phyloP scores from a whole-genome alignment of 2,888 invertebrate species.

The Phragmatobia fuliginosa region DNA sequence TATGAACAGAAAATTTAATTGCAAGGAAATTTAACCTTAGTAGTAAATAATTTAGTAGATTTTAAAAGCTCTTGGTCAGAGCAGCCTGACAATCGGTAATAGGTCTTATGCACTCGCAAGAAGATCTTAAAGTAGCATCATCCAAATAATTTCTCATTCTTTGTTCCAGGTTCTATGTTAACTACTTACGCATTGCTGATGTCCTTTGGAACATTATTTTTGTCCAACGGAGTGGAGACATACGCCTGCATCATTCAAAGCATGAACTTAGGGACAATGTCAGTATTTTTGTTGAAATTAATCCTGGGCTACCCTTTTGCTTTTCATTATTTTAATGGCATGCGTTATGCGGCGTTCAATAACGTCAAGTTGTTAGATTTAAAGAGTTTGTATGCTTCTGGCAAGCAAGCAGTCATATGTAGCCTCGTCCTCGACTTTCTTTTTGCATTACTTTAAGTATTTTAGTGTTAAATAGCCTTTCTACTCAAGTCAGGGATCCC shows the following conservation, averaged over 20 bases:
- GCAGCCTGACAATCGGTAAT: no score
- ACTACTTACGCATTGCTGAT: constrained; percentile 61
- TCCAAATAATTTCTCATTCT: neutral
- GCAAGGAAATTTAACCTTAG: no score
- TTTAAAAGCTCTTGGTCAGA: no score
- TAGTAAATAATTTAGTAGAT: no score
- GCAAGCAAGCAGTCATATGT: constrained; percentile 53
- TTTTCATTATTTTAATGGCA: constrained; percentile 72
- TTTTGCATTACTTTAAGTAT: constrained; percentile 58
- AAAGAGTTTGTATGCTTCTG: constrained; percentile 59
- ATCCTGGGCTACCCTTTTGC: constrained; percentile 64
- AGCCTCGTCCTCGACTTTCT: constrained; percentile 43
- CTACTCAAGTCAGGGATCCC: neutral
- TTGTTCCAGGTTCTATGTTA: constrained; percentile 64
- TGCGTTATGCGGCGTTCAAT: constrained; percentile 71
- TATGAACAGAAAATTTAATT: no score
- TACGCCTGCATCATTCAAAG: constrained; percentile 74
- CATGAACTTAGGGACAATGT: constrained; percentile 57
- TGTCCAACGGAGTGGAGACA: constrained; percentile 72
- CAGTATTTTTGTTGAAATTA: constrained; percentile 63
- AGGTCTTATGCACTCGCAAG: no score
- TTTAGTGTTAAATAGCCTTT: neutral
- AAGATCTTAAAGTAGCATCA: neutral
- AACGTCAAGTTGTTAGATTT: constrained; percentile 56
- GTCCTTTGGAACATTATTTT: constrained; percentile 64